Conservation (phyloP, 1,140 invertebrate species). For the Stegodyphus dumicola region DNA sequence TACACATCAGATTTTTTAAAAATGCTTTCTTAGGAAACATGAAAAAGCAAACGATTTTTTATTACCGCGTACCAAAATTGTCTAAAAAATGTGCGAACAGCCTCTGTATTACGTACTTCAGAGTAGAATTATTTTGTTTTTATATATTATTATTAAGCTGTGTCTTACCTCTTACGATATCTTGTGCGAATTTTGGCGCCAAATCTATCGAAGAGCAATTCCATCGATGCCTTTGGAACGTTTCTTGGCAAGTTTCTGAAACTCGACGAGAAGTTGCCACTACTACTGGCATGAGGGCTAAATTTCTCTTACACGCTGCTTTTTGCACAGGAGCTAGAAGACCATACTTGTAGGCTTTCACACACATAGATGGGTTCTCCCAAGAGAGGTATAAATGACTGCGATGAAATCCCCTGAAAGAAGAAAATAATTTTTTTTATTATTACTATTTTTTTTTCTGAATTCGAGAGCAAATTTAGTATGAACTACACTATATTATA, state of each 20-base stretch:
- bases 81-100: no score
- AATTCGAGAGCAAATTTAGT: no score
- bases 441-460: no score
- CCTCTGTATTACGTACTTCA: no score
- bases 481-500: no score
- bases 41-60: no score
- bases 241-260: slow-evolving; percentile 77
- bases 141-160: background rate
- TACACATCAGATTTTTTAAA: no score
- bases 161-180: slow-evolving; percentile 78
- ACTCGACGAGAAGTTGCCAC: slow-evolving; percentile 77
- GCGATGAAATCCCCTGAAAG: slow-evolving; percentile 26
- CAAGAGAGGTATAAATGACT: slow-evolving; percentile 36
- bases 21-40: no score
- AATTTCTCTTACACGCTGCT: slow-evolving; percentile 74
- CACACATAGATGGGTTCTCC: slow-evolving; percentile 64
- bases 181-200: slow-evolving; percentile 79
- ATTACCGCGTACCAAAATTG: no score
- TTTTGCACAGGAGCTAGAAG: slow-evolving; percentile 75
- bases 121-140: no score
- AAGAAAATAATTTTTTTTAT: background rate
- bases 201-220: slow-evolving; percentile 83
- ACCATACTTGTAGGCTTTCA: slow-evolving; percentile 70
- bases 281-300: slow-evolving; percentile 82
- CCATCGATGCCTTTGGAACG: slow-evolving; percentile 81